Percentiles rank a stretch among this genome's conserved stretches.
Evolutionary conservation across 2,797 vertebrate species (phyloP).

Genomic region (Sebastiscus tertius): DNA sequence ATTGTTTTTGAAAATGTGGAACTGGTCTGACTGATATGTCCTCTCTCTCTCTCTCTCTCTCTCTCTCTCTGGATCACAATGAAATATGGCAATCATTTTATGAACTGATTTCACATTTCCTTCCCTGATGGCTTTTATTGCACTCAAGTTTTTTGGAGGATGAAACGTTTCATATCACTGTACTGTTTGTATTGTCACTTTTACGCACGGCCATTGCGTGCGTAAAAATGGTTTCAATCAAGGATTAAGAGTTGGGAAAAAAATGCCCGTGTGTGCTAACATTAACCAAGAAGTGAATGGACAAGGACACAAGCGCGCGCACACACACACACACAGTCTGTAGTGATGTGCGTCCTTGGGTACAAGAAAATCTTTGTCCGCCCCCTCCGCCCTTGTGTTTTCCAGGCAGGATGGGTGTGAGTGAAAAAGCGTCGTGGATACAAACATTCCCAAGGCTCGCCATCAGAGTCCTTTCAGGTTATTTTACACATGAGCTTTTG

Average conservation of each 20-base stretch:
- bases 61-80: neutral
- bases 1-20: neutral
- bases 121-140: neutral
- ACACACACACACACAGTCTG: constrained; percentile 22
- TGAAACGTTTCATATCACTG: neutral
- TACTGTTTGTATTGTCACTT: neutral
- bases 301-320: constrained; percentile 18
- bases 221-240: constrained; percentile 19
- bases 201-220: constrained; percentile 37
- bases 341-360: constrained; percentile 57
- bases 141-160: neutral
- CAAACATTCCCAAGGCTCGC: constrained; percentile 50
- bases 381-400: constrained; percentile 61
- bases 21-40: neutral
- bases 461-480: constrained; percentile 7
- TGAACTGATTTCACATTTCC: neutral
- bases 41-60: neutral
- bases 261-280: constrained; percentile 10
- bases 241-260: neutral
- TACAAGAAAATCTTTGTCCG: constrained; percentile 74
- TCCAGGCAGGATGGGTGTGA: constrained; percentile 72
- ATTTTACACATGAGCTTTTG: constrained; percentile 4
- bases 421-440: constrained; percentile 33
- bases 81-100: neutral
- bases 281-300: constrained; percentile 3